Evolutionary conservation across 2,113 vertebrate genomes (phyloP), one percentile per base, ranked within the genome.

Genomic region (Mungos mungo): DNA sequence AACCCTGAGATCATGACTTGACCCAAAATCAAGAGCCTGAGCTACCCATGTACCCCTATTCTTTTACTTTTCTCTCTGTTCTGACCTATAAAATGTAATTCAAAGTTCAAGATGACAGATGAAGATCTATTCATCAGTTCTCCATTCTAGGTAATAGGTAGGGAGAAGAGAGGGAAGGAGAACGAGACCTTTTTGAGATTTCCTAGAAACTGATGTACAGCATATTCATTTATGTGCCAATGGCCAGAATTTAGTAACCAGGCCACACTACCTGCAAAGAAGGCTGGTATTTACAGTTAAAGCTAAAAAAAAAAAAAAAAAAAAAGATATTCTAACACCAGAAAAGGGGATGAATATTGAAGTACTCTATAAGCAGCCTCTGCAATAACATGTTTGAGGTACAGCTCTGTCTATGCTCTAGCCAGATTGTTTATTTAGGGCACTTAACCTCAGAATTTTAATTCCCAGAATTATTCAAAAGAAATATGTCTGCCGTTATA

Each of bases 371-470:
- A 57, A 68, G 12, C 3, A 21, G 3, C 33, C 9, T 80, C 29
- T 68, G 19, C 23, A 69, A 33, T 41, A 29, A 52, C 29, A 38
- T 7, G 7, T 18, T 65, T 69, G 7, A 1, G 6, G 21, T 72
- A 19, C 27, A 88, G 2, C 25, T 15, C 50, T 0, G 2, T 5
- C 33, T 4, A 13, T 5, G 2, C 0, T 45, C 18, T 5, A 72
- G 33, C 15, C 15, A 8, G 50, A 35, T 80, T 80, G 84, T 79
- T 90, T 72, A 60, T 47, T 96, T 90, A 71, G 14, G 11, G 0
- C 21, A 47, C 90, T 96, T 96, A 16, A 38, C 23, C 60, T 95
- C 65, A 29, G n/a, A 41, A 41, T n/a, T 7, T 15, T 96, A 12
- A 38, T 71, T 9, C 18, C 45, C 87, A 15, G 7, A 35, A 84